A percentile compares a stretch with the other conserved stretches of the same genome.
These are phyloP conservation scores for Hymenopus coronatus DNA, from an alignment of 2,888 invertebrate genomes.

Conservation along the genomic window DNA sequence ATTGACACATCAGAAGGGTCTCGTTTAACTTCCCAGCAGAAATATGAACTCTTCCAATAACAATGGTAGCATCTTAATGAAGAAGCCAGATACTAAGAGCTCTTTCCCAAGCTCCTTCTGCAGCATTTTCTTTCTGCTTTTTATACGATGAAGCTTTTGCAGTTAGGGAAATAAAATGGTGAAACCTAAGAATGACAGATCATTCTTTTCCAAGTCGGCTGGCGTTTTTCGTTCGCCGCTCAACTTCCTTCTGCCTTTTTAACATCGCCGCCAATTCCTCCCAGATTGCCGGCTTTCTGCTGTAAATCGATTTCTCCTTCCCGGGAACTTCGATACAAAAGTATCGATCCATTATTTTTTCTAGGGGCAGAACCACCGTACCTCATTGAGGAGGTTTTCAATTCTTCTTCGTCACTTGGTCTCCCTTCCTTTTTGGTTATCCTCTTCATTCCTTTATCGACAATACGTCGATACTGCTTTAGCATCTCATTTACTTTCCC, in stretches of 20 bases:
- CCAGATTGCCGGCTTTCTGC: neutral
- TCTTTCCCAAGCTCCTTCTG: neutral
- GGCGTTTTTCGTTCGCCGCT: neutral
- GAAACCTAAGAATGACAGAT: conserved; percentile 12
- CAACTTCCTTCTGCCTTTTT: neutral
- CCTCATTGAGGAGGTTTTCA: conserved; percentile 3
- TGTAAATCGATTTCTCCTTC: neutral
- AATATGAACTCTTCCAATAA: too few relatives aligned
- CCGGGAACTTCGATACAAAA: neutral
- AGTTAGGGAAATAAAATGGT: neutral
- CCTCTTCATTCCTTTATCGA: conserved; percentile 7
- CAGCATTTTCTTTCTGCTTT: neutral
- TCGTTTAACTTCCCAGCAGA: too few relatives aligned
- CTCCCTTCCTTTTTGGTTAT: neutral
- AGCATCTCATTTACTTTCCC: conserved; percentile 28
- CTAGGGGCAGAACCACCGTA: neutral
- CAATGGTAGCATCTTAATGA: neutral
- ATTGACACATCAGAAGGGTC: too few relatives aligned
- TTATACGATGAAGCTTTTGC: neutral
- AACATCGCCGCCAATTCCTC: neutral
- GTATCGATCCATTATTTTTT: neutral
- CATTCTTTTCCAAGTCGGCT: neutral
- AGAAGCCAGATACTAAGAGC: too few relatives aligned
- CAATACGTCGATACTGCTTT: conserved; percentile 22
- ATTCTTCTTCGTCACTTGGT: conserved; percentile 14